Base-by-base conservation (phyloP, 2,888 invertebrate species). In the Latheticus oryzae region DNA sequence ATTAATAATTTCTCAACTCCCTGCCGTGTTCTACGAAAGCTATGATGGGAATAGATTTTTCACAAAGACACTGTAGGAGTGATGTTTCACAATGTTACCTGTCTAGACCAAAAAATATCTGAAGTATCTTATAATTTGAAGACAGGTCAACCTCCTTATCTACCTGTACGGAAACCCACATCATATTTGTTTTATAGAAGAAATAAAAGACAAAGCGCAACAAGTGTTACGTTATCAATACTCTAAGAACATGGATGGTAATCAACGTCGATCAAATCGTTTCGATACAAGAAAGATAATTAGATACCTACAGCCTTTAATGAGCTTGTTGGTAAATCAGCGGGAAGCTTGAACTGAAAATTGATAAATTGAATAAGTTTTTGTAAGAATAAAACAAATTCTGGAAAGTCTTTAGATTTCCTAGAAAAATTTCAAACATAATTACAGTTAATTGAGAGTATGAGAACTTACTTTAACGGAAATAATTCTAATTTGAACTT, bases 101-200 rank as follows among this genome's bases (percentile, higher is more conserved):
- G 62, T 60, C 62, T 62, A 60, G 60, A 62, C 62, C 43, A 53
- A 37, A 33, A 62, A 58, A 40, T 33, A 62, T 62, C 43, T 38
- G 15, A 13, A 52, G 60, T 48, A 60, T 60, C 60, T 52, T 28
- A 32, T 55, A 58, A 60, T 55, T 38, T 58, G 51, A 62, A 51
- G 40, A 40, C 51, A 51, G 16, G 13, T 15, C 30, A 9, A 9
- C 43, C 21, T 9, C 13, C 24, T 42, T 42, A 15, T 42, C 52
- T 52, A 52, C 52, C 52, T 52, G 32, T 52, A 16, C 33, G 23
- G 11, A 43, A 23, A 26, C 13, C 17, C 43, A 42, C 19, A n/a
- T 52, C n/a, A n/a, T n/a, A 33, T 47, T 47, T 47, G 23, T 33
- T 21, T 33, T n/a, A n/a, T n/a, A n/a, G n/a, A n/a, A n/a, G n/a